A percentile compares a stretch with the other conserved stretches of the same genome.
Evolutionary conservation across 2,888 invertebrate genomes (phyloP).

Genomic region (Boloria euphrosyne): DNA sequence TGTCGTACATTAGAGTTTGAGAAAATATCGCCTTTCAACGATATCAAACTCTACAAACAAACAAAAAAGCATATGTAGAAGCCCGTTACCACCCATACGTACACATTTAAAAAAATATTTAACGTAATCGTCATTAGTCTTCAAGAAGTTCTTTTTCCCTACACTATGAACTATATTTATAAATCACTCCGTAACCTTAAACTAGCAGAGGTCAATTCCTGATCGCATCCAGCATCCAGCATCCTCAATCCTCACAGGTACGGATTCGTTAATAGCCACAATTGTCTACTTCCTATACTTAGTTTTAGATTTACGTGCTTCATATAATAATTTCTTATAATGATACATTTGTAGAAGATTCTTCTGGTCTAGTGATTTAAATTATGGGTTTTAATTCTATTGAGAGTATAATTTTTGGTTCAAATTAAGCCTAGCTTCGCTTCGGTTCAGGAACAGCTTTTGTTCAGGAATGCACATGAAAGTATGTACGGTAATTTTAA

Average conservation of each 20-base stretch:
- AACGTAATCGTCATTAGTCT: background rate
- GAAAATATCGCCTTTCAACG: no score
- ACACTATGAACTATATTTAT: conserved; percentile 22
- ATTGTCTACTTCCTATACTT: conserved; percentile 42
- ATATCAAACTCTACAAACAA: no score
- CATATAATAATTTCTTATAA: conserved; percentile 14
- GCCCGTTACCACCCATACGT: background rate
- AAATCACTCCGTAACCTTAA: conserved; percentile 34
- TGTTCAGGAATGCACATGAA: no score
- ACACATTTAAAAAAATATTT: background rate
- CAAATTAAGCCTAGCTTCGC: no score
- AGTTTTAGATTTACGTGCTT: conserved; percentile 28
- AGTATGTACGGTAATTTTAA: no score
- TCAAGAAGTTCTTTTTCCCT: background rate
- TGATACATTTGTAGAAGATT: background rate
- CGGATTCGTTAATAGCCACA: conserved; percentile 38
- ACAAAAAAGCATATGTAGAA: no score
- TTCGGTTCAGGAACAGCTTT: no score
- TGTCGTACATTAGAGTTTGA: no score
- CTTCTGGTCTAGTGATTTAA: background rate
- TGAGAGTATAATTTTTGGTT: no score
- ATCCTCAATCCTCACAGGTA: conserved; percentile 21
- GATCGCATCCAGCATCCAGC: conserved; percentile 13
- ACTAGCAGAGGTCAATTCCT: conserved; percentile 33
- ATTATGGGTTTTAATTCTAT: no score